Base-by-base conservation (phyloP, 2,888 invertebrate species). In the Cephus spinipes region DNA sequence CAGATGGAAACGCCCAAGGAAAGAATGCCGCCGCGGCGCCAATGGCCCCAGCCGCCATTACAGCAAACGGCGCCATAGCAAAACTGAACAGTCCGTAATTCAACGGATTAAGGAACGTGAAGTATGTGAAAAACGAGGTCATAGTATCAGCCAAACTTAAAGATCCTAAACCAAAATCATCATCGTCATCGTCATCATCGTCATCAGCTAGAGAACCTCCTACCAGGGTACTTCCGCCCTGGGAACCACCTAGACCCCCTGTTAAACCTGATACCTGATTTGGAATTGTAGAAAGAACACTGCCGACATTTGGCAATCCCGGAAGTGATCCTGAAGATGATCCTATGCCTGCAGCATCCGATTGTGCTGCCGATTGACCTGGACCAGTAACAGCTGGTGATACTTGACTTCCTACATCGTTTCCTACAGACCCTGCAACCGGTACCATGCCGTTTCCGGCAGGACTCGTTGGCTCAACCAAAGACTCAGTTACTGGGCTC, bases 41-140 rank as follows among this genome's bases (percentile, higher is more conserved):
- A 23, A 95, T 93, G 0, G 94, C 92, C 0, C 95, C 93, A 1
- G 94, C 93, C 75, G 95, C 93, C 69, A 95, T 91, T 76, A 95
- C 92, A 0, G 93, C 93, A 74, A 95, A 89, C 0, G 96, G 96
- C 0, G 95, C 93, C 73, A 95, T 91, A 76, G 94, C 89, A 85
- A 95, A 84, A 77, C 95, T 93, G 88, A 94, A 92, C 68, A 94
- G 89, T 0, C 94, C 93, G 80, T 94, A 93, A 85, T 93, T 93
- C 11, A 95, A 90, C 0, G 95, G 95, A 89, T 93, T 94, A 0
- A 94, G 86, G 1, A 93, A 91, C 0, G 93, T 92, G 79, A 94
- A 87, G 89, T 94, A 93, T 35, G 93, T 92, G 76, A 94, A 92
- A 12, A 93, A 91, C 32, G 92, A 92, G 11, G 93, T 85, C 15